Conservation (phyloP, 1,140 invertebrate genomes). For the Trachymyrmex septentrionalis region DNA sequence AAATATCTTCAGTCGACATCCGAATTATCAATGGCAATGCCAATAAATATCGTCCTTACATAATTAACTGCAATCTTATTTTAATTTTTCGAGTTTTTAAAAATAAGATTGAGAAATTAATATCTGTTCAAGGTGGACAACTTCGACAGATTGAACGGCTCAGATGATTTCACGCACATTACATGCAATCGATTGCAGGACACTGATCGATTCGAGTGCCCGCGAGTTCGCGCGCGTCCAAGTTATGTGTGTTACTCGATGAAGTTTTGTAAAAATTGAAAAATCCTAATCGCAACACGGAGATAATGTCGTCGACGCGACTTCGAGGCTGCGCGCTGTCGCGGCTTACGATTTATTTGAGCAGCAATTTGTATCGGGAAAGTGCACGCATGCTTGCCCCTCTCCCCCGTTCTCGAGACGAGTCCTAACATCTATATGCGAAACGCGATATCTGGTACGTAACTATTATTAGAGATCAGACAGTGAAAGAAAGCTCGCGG, state of each 20-base stretch:
- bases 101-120: neutral
- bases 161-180: neutral
- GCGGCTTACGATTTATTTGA: constrained; percentile 75
- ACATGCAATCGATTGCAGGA: neutral
- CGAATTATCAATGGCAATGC: constrained; percentile 34
- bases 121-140: neutral
- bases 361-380: constrained; percentile 61
- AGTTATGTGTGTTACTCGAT: constrained; percentile 40
- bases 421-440: constrained; percentile 2
- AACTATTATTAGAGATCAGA: constrained; percentile 46
- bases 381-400: neutral
- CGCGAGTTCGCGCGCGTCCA: constrained; percentile 25
- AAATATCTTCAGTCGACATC: neutral
- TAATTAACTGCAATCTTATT: neutral
- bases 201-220: constrained; percentile 11
- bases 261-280: constrained; percentile 79
- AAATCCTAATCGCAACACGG: constrained; percentile 83
- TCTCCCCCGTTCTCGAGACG: neutral
- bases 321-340: constrained; percentile 23
- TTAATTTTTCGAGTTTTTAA: neutral
- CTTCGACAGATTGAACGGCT: neutral
- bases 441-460: constrained; percentile 34
- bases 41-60: constrained; percentile 64
- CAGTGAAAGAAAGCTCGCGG: constrained; percentile 20
- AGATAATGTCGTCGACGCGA: constrained; percentile 44